phyloP scores from a whole-genome alignment of 92 coral and sea anemone species.

The Porites cylindrica region DNA sequence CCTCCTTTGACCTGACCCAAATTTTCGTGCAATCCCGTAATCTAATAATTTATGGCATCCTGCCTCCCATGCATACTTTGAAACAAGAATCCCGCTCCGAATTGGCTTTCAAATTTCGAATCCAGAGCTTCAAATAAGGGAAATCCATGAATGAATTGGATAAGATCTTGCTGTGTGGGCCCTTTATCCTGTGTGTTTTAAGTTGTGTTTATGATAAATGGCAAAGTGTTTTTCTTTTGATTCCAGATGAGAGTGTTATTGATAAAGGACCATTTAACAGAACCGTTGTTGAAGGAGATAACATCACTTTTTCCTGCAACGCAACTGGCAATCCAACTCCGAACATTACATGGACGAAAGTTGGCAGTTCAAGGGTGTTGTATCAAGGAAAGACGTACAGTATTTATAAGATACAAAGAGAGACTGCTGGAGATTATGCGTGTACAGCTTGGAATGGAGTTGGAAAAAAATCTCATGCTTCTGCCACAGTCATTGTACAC shows the following conservation, averaged over 20 bases:
- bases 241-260: constrained; percentile 6
- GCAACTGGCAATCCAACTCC: constrained; percentile 46
- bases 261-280: background rate
- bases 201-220: no score
- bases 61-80: background rate
- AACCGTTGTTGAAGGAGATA: background rate
- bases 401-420: constrained; percentile 3
- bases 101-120: no score
- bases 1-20: no score
- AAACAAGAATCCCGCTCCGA: no score
- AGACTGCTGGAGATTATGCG: background rate
- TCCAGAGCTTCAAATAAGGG: no score
- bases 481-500: constrained; percentile 5
- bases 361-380: background rate
- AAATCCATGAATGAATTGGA: no score
- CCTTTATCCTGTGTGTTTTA: no score
- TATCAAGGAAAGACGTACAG: constrained; percentile 25
- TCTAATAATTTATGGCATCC: background rate
- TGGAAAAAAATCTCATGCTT: background rate
- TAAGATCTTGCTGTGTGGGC: no score
- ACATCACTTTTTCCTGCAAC: constrained; percentile 10
- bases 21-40: no score
- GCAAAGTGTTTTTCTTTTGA: background rate
- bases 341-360: constrained; percentile 36
- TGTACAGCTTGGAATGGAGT: constrained; percentile 35